Conservation (phyloP, 2,797 vertebrate species). For the Eidolon dupreanum region DNA sequence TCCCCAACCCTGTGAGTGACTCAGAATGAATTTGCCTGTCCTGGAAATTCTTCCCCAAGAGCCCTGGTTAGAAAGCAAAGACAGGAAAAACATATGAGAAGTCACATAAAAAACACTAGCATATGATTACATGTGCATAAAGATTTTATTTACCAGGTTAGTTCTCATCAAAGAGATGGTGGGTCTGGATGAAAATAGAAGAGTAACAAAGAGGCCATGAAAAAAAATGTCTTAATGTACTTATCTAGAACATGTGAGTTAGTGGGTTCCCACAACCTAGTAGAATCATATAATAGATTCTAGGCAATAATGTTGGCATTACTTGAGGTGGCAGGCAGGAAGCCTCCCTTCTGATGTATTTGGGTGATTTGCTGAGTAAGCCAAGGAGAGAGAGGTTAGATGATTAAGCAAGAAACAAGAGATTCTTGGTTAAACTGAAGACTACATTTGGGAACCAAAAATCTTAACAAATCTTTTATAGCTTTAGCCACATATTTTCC, state of each 20-base stretch:
- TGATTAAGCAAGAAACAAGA: neutral
- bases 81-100: slow-evolving; percentile 12
- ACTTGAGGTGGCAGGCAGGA: neutral
- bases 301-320: neutral
- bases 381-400: neutral
- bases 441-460: slow-evolving; percentile 77
- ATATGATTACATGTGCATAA: neutral
- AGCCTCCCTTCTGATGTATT: neutral
- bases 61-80: slow-evolving; percentile 20
- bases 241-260: neutral
- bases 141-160: neutral
- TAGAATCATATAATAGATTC: neutral
- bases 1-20: neutral
- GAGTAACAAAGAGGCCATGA: neutral
- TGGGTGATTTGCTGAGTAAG: slow-evolving; percentile 30
- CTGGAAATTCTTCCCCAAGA: slow-evolving; percentile 12
- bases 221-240: neutral
- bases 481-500: slow-evolving; percentile 78
- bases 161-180: neutral
- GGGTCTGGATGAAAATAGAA: neutral
- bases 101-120: neutral
- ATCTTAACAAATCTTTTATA: slow-evolving; percentile 74
- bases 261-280: neutral
- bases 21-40: neutral
- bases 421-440: slow-evolving; percentile 73